A percentile compares a stretch with the other conserved stretches of the same genome.
These are phyloP conservation scores for Caenorhabditis sinica DNA, from an alignment of 2,888 invertebrate genomes.

Conservation along the genomic window DNA sequence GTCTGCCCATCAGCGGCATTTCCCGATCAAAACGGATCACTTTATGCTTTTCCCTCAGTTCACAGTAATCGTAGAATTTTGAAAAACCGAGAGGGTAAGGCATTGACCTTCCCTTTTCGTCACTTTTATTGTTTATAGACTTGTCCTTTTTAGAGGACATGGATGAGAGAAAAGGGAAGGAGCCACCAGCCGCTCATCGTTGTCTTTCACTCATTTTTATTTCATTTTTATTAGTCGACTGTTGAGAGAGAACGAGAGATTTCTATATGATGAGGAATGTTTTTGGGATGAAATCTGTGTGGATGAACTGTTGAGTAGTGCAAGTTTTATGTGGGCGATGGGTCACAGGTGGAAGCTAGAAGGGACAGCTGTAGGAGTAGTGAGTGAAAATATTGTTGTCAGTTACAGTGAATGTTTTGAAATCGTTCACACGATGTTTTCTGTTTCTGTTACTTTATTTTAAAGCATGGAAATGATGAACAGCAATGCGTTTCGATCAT, in stretches of 20 bases:
- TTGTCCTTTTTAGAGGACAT: conserved; percentile 46
- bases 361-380: no score
- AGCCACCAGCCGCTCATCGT: conserved; percentile 13
- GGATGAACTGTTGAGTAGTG: background rate
- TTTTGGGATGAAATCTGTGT: no score
- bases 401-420: no score
- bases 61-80: conserved; percentile 10
- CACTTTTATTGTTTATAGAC: conserved; percentile 63
- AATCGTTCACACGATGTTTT: no score
- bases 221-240: background rate
- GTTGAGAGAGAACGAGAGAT: conserved; percentile 2
- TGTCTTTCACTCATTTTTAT: conserved; percentile 22
- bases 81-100: background rate
- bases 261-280: no score
- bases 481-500: no score
- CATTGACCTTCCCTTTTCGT: conserved; percentile 51
- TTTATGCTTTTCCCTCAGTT: background rate
- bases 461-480: no score
- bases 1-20: no score
- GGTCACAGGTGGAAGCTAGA: no score
- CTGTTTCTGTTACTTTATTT: no score
- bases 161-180: background rate
- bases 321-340: background rate
- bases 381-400: no score
- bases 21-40: no score